phyloP scores from a whole-genome alignment of 2,888 invertebrate genomes.

The Eristalis arbustorum region DNA sequence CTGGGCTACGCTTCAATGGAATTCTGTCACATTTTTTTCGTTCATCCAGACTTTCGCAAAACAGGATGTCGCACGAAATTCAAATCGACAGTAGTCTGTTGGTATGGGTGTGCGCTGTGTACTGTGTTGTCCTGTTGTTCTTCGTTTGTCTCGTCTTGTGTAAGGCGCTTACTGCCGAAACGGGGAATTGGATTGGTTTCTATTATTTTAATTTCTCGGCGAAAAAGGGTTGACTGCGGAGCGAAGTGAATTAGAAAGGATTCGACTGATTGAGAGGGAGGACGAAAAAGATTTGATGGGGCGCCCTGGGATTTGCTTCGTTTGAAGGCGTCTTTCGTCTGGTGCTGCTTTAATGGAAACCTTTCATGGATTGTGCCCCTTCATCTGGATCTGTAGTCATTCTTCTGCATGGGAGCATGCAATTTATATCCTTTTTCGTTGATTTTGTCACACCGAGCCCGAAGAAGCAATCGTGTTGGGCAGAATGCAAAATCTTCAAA shows the following conservation, averaged over 20 bases:
- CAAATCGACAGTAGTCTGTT: conserved; percentile 40
- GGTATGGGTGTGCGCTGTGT: not conserved
- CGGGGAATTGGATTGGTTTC: conserved; percentile 58
- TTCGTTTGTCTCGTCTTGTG: conserved; percentile 11
- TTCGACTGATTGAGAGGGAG: conserved; percentile 8
- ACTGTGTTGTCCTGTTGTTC: not conserved
- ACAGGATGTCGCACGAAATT: conserved; percentile 52
- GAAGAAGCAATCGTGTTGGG: conserved; percentile 8
- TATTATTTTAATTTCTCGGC: conserved; percentile 64
- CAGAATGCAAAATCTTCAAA: not conserved
- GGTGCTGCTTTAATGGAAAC: conserved; percentile 24
- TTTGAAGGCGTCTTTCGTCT: not conserved
- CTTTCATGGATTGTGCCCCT: conserved; percentile 16
- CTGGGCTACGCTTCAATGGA: conserved; percentile 29
- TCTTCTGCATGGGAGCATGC: conserved; percentile 15
- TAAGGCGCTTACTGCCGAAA: conserved; percentile 53
- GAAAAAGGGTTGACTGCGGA: not conserved
- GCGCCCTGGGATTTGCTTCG: conserved; percentile 31
- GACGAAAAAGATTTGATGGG: conserved; percentile 14
- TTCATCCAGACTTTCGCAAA: conserved; percentile 39
- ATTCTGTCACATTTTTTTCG: conserved; percentile 61
- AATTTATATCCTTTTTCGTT: conserved; percentile 54
- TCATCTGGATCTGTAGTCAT: conserved; percentile 21
- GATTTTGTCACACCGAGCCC: conserved; percentile 45
- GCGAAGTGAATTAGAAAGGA: conserved; percentile 44